Conservation (phyloP, 2,888 invertebrate species). For the Escarpia spicata region DNA sequence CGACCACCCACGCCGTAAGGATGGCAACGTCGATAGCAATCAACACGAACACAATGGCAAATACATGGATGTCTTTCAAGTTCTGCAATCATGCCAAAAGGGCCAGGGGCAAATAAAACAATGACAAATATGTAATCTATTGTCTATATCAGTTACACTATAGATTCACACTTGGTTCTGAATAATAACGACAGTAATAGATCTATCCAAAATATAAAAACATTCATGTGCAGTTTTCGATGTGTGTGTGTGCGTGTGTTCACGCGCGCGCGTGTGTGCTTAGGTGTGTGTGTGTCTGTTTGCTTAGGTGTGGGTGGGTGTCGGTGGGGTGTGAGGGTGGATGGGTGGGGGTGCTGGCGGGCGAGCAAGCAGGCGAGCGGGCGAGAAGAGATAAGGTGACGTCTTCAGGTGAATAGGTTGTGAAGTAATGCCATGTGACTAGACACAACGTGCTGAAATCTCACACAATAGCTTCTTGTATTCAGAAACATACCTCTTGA, state of each 20-base stretch:
- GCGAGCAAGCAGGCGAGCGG: too few species aligned
- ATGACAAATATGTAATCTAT: not conserved
- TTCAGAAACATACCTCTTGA: not conserved
- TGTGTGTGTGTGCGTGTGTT: too few species aligned
- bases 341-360: too few species aligned
- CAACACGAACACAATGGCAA: conserved; percentile 41
- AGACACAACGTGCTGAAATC: not conserved
- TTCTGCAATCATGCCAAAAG: conserved; percentile 28
- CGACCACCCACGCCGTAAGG: conserved; percentile 44
- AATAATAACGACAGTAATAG: too few species aligned
- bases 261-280: too few species aligned
- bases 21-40: conserved; percentile 45
- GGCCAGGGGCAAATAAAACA: too few species aligned
- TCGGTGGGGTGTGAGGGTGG: too few species aligned
- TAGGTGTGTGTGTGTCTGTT: too few species aligned
- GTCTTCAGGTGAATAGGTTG: not conserved
- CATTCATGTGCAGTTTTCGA: too few species aligned
- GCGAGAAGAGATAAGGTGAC: not conserved
- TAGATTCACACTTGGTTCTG: not conserved
- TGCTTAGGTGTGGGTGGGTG: too few species aligned
- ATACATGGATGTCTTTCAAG: conserved; percentile 44
- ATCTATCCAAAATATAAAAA: too few species aligned
- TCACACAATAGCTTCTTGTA: not conserved
- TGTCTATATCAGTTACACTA: not conserved
- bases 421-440: not conserved